phyloP scores from a whole-genome alignment of 2,113 vertebrate genomes.

The Cathartes aura region DNA sequence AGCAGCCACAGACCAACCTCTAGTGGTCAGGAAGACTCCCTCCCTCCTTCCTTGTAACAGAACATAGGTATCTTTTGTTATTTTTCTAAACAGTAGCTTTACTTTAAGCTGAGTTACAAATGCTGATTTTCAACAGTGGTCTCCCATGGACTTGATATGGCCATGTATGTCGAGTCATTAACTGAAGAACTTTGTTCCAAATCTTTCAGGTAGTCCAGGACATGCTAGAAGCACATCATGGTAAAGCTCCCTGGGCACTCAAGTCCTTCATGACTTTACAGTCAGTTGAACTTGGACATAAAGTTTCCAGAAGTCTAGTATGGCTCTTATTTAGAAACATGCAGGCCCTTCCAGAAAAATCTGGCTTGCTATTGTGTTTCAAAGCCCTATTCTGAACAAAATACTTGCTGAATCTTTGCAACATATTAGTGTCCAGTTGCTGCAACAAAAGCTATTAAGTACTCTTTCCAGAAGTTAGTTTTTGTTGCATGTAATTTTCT shows the following conservation, averaged over 20 bases:
- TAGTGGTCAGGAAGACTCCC: neutral
- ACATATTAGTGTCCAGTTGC: no score
- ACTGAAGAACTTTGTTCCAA: neutral
- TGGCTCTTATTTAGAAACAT: neutral
- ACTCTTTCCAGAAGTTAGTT: neutral
- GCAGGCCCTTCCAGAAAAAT: neutral
- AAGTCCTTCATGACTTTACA: neutral
- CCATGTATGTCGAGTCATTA: neutral
- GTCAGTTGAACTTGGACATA: neutral
- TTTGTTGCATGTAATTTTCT: neutral
- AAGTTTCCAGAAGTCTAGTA: neutral
- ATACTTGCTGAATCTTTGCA: neutral
- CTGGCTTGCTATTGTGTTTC: neutral
- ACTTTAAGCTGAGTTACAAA: neutral
- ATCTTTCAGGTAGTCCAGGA: neutral
- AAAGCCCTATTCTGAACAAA: neutral
- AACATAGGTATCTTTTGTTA: neutral
- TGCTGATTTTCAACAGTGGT: neutral
- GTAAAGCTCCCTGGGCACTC: neutral
- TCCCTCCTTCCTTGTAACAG: neutral
- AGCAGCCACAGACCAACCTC: neutral
- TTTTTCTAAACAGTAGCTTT: neutral
- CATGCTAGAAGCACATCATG: neutral
- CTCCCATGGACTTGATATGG: fast-evolving
- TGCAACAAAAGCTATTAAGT: neutral